Conservation (phyloP, 92 coral and sea anemone species). For the Virgularia gustaviana region DNA sequence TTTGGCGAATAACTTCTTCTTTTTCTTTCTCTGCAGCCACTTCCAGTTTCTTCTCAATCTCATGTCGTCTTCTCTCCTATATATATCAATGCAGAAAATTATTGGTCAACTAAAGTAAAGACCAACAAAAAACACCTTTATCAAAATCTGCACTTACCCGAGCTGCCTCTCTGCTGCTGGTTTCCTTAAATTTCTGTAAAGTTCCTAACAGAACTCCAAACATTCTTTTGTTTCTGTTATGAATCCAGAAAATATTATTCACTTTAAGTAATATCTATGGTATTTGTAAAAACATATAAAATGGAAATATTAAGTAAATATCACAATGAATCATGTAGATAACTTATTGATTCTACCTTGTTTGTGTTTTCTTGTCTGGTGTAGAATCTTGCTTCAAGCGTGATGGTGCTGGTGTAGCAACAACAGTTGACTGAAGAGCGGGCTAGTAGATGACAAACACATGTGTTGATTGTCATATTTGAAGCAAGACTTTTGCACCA, state of each 20-base stretch:
- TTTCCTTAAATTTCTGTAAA: constrained; percentile 85
- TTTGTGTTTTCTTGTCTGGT: constrained; percentile 84
- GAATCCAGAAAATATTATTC: not conserved
- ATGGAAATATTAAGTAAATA: not conserved
- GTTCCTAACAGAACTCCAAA: constrained; percentile 98
- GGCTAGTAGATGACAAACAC: constrained; percentile 62
- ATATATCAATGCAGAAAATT: not conserved
- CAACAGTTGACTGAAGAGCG: constrained; percentile 98
- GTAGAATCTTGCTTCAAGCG: constrained; percentile 82
- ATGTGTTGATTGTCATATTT: not conserved
- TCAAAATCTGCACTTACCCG: constrained; percentile 52
- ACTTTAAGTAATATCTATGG: too few relatives aligned
- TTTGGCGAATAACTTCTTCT: constrained; percentile 74
- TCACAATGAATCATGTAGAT: not conserved
- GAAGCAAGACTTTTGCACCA: too few relatives aligned
- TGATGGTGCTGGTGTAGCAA: constrained; percentile 89
- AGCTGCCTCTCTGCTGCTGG: constrained; percentile 71
- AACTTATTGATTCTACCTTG: constrained; percentile 66
- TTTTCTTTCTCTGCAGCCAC: constrained; percentile 81
- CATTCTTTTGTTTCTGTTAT: constrained; percentile 91
- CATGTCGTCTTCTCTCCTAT: constrained; percentile 85
- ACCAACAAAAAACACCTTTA: not conserved
- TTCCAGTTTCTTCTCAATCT: constrained; percentile 91
- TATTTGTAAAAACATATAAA: too few relatives aligned
- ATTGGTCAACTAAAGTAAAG: not conserved